phyloP scores from a whole-genome alignment of 1,140 invertebrate species.

The Matsumurasca onukii region DNA sequence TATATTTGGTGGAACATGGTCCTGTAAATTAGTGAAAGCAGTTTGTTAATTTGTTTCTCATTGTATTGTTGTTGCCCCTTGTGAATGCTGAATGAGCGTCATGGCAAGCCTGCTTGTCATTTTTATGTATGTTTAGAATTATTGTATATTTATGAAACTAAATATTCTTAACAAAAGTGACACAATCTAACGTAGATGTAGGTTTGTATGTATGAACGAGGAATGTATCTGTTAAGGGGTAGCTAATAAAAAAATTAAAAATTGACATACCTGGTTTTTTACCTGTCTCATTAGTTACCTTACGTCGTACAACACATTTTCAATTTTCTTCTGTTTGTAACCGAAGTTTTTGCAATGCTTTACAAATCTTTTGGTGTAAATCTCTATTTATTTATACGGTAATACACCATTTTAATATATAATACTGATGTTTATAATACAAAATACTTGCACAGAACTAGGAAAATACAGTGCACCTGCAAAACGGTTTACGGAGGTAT shows the following conservation, averaged over 20 bases:
- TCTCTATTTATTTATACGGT: no score
- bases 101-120: slow-evolving; percentile 17
- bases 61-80: slow-evolving; percentile 24
- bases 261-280: slow-evolving; percentile 4
- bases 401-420: no score
- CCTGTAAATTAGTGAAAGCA: slow-evolving; percentile 11
- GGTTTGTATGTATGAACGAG: slow-evolving; percentile 24
- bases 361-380: no score
- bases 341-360: no score
- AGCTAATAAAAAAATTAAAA: slow-evolving; percentile 29
- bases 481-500: no score
- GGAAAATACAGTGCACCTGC: no score
- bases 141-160: slow-evolving; percentile 27
- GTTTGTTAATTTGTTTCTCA: slow-evolving; percentile 22
- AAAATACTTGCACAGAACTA: no score
- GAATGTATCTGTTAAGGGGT: slow-evolving; percentile 21
- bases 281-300: no score
- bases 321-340: no score
- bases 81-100: not conserved
- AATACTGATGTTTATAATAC: no score
- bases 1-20: slow-evolving; percentile 9
- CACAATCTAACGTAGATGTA: slow-evolving; percentile 29
- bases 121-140: slow-evolving; percentile 20
- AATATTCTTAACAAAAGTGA: slow-evolving; percentile 24
- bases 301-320: no score